These are phyloP conservation scores for Pandion haliaetus DNA, from an alignment of 2,113 vertebrate genomes.

Conservation along the genomic window DNA sequence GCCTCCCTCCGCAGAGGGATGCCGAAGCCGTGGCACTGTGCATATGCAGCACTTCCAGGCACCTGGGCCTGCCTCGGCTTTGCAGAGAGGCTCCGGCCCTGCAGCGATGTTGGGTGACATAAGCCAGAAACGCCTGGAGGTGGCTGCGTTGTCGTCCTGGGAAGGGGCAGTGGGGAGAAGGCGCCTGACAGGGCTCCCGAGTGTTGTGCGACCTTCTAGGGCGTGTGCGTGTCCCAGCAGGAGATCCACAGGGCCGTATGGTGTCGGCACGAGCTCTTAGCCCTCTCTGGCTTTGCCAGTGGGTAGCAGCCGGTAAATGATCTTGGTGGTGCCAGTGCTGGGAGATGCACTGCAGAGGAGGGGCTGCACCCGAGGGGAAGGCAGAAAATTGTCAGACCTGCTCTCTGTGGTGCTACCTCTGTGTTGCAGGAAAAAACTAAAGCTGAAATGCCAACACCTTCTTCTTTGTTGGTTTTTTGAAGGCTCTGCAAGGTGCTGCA, in stretches of 20 bases:
- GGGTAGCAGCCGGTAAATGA: neutral
- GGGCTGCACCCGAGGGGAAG: neutral
- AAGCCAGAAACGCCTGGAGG: neutral
- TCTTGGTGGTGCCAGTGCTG: neutral
- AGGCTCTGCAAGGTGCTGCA: neutral
- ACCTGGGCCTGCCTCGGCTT: slow-evolving; percentile 1
- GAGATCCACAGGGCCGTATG: accelerated
- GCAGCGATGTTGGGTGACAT: accelerated
- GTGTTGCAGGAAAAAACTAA: neutral
- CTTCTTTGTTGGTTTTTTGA: neutral
- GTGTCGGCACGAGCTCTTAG: neutral
- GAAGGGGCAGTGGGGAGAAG: neutral
- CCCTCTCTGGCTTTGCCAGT: neutral
- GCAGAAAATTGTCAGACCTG: neutral
- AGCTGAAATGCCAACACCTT: neutral
- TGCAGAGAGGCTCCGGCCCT: neutral
- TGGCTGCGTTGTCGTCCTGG: accelerated
- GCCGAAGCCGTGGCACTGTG: neutral
- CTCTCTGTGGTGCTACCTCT: neutral
- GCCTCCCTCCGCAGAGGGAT: neutral
- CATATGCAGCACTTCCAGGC: neutral
- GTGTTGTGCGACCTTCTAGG: neutral
- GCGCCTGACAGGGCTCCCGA: neutral
- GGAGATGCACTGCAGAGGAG: neutral
- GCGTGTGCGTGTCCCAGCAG: neutral